Conservation (phyloP, 2,888 invertebrate species). For the Zele albiditarsus region DNA sequence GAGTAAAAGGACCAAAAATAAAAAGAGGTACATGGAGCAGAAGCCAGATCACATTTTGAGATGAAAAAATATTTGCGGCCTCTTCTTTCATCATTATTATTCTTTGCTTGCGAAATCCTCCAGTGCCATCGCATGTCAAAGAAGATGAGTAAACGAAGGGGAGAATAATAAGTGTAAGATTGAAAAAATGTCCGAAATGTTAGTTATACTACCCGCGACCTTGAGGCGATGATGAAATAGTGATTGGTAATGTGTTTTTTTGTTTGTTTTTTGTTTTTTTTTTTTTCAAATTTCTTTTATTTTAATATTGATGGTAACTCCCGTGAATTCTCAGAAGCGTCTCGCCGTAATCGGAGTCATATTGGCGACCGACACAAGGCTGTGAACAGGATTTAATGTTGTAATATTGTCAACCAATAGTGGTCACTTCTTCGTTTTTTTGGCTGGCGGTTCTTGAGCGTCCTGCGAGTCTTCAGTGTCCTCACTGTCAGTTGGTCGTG, state of each 20-base stretch:
- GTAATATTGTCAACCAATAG: constrained; percentile 40
- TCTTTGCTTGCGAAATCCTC: background rate
- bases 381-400: constrained; percentile 59
- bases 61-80: background rate
- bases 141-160: background rate
- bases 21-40: background rate
- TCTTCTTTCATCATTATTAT: background rate
- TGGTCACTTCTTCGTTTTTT: constrained; percentile 77
- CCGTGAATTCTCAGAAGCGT: constrained; percentile 59
- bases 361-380: constrained; percentile 65
- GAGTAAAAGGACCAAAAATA: background rate
- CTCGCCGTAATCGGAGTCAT: constrained; percentile 66
- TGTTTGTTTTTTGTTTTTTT: constrained; percentile 20
- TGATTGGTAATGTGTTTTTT: constrained; percentile 25
- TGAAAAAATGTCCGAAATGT: constrained; percentile 21
- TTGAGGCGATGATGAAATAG: constrained; percentile 34
- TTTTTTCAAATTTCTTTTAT: constrained; percentile 30
- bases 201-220: constrained; percentile 30
- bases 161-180: constrained; percentile 25
- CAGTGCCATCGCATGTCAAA: background rate
- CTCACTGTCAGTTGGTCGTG: constrained; percentile 69
- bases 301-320: constrained; percentile 39
- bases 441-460: constrained; percentile 73
- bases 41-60: background rate
- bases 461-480: constrained; percentile 72